These are phyloP conservation scores for Temnothorax rugatulus DNA, from an alignment of 2,888 invertebrate genomes.

Conservation along the genomic window DNA sequence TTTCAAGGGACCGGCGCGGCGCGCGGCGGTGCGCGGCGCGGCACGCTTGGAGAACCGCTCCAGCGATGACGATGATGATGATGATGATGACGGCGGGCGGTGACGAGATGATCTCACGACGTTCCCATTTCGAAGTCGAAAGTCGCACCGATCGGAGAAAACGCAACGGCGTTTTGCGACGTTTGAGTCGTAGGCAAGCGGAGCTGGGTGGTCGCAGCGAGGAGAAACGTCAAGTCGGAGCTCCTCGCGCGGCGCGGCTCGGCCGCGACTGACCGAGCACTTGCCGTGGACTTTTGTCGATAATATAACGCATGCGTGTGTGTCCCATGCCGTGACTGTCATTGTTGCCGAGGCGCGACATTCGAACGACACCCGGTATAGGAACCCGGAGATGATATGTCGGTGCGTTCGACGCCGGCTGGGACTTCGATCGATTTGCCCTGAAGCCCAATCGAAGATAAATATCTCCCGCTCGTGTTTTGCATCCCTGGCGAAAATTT, in stretches of 20 bases:
- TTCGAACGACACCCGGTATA: constrained; percentile 53
- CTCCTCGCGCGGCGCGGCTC: constrained; percentile 48
- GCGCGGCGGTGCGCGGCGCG: background rate
- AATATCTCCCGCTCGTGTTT: background rate
- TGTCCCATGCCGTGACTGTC: background rate
- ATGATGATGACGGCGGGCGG: background rate
- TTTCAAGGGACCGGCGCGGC: constrained; percentile 31
- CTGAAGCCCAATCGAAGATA: background rate
- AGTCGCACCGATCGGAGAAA: constrained; percentile 1
- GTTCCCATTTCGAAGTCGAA: constrained; percentile 10
- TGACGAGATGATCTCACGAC: constrained; percentile 12
- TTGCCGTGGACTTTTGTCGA: constrained; percentile 69
- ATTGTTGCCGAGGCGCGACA: constrained; percentile 46
- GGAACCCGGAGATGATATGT: background rate
- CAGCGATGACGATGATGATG: constrained; percentile 12
- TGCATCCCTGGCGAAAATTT: no score
- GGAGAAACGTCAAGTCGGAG: constrained; percentile 18
- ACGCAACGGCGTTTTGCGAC: background rate
- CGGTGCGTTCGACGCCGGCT: background rate
- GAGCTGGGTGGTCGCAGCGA: background rate
- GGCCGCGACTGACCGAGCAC: constrained; percentile 49
- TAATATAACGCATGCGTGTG: constrained; percentile 77
- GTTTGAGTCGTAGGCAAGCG: background rate
- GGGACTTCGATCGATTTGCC: background rate
- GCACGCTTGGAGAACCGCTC: background rate